phyloP scores from a whole-genome alignment of 2,113 vertebrate species.

The Gnathonemus echidnorhynchus region DNA sequence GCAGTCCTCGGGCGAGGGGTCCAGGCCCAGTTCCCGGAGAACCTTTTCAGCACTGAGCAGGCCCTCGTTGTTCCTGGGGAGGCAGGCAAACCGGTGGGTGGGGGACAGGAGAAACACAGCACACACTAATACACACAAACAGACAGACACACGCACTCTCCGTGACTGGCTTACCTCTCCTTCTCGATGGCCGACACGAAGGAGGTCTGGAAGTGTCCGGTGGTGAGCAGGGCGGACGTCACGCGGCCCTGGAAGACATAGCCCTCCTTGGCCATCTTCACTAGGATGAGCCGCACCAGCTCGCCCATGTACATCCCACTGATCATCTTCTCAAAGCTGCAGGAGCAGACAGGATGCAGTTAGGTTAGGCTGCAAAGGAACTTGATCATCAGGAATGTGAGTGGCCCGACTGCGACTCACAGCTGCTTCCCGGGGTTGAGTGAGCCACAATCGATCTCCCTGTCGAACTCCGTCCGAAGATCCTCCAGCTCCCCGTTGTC shows the following conservation, averaged over 20 bases:
- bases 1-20: slow-evolving; percentile 76
- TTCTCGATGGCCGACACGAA: slow-evolving; percentile 80
- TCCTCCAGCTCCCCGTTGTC: slow-evolving; percentile 78
- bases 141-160: background rate
- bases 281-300: slow-evolving; percentile 86
- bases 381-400: too few species aligned
- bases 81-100: background rate
- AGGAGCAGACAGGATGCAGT: background rate
- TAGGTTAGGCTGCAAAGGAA: background rate
- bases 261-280: slow-evolving; percentile 85
- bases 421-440: slow-evolving; percentile 91
- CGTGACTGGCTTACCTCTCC: slow-evolving; percentile 49
- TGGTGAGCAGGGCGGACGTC: slow-evolving; percentile 69
- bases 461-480: slow-evolving; percentile 80
- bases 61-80: slow-evolving; percentile 74
- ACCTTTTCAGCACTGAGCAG: slow-evolving; percentile 67
- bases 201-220: slow-evolving; percentile 75
- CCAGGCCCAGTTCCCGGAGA: slow-evolving; percentile 68
- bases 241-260: slow-evolving; percentile 76
- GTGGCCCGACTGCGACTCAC: slow-evolving; percentile 58
- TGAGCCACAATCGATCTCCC: slow-evolving; percentile 85
- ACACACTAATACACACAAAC: background rate
- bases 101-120: background rate
- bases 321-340: slow-evolving; percentile 99
- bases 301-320: slow-evolving; percentile 98